Evolutionary conservation across 37 sponge, comb jelly and placozoan genomes (phyloP).

Genomic region (Geodia barretti): DNA sequence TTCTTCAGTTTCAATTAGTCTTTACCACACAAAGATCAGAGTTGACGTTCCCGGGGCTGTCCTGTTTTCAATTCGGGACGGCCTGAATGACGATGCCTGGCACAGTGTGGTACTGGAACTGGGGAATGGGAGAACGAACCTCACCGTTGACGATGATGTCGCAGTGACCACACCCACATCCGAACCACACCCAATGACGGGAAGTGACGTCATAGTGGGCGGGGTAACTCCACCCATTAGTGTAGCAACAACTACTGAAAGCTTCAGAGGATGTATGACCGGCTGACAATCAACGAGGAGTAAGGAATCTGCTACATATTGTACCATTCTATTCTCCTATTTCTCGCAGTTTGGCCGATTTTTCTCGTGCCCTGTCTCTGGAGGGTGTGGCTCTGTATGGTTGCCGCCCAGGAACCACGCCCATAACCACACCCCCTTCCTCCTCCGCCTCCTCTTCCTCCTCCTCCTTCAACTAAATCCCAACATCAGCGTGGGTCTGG

Average conservation of each 20-base stretch:
- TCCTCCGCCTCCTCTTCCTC: conserved; percentile 24
- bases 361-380: conserved; percentile 30
- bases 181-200: neutral
- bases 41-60: conserved; percentile 13
- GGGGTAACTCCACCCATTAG: conserved; percentile 7
- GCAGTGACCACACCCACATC: neutral
- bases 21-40: conserved; percentile 56
- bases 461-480: conserved; percentile 22
- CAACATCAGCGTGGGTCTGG: conserved; percentile 10
- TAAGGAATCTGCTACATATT: too few species aligned
- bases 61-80: conserved; percentile 8
- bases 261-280: conserved; percentile 63
- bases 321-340: too few species aligned
- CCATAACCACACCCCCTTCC: conserved; percentile 2
- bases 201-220: conserved; percentile 22
- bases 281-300: conserved; percentile 40
- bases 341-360: conserved; percentile 44
- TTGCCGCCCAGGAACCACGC: conserved; percentile 10
- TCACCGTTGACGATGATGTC: conserved; percentile 51
- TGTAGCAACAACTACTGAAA: conserved; percentile 6
- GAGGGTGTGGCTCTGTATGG: conserved; percentile 61
- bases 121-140: conserved; percentile 1
- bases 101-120: conserved; percentile 44
- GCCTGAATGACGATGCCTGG: conserved; percentile 50
- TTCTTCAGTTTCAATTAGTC: neutral